Base-by-base conservation (phyloP, 1,140 invertebrate species). In the Heliconius himera region DNA sequence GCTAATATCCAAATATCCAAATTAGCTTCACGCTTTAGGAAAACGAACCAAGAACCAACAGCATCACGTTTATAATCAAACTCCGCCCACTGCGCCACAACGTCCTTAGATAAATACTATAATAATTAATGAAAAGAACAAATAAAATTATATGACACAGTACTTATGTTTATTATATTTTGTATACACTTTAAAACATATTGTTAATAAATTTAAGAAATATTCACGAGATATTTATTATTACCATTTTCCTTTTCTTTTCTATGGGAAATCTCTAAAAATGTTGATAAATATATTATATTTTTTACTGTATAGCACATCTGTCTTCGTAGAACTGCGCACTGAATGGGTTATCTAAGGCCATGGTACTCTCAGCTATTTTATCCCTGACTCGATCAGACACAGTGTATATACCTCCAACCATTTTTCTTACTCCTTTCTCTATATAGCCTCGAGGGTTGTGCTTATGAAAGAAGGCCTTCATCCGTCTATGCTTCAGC, bases 311-410 rank as follows among this genome's bases (percentile, higher is more conserved):
- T 74, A 92, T 88, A 9, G 41, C 77, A 83, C 90, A 92, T 70
- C 88, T 82, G 74, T 92, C 90, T 85, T 90, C 86, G 41, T 92
- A 92, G 73, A 92, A 92, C 13, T 91, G 89, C 0, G 80, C 85
- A 73, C 86, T 89, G 20, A 93, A 93, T 0, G 90, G 89, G 76
- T 91, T 91, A 54, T 93, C 87, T 16, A 91, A 54, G 0, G 88
- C 86, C 79, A 91, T 72, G 0, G 88, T 90, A 41, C 87, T 91
- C 33, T 89, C 88, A 5, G 89, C 89, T 72, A 92, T 86, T 74
- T 88, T 92, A 71, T 92, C 89, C 49, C 86, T 80, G 0, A 92
- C 87, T 85, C 83, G 88, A 75, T 92, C 89, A 5, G 90, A 89
- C 2, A 91, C 86, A 16, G 81, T 90, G 76, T 91, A 91, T 8